Evolutionary conservation across 2,113 vertebrate genomes (phyloP), one percentile per base, ranked within the genome.

Genomic region (Bubalus kerabau): DNA sequence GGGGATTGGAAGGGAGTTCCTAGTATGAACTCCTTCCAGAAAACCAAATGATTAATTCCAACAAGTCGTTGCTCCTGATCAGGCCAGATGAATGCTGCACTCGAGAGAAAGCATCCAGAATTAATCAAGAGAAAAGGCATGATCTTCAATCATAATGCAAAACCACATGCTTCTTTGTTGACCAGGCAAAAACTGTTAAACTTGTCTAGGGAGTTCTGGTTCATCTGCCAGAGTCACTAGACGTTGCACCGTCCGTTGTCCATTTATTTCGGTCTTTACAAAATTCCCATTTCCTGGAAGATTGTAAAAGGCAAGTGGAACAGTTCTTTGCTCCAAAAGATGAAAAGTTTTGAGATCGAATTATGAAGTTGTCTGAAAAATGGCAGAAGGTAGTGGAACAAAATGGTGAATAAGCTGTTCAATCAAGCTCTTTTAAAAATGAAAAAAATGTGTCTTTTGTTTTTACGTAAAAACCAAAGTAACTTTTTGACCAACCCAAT

Each of bases 211-310:
- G 23, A 43, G 71, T 76, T 76, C 21, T 76, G 36, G 43, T 76
- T 76, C 40, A 76, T 43, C 23, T 7, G 40, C 71, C 71, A 76
- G 36, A 76, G 43, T 26, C 71, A 43, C 23, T 43, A 76, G 40
- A 76, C 3, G 0, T 62, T 62, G 28, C 10, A 62, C 26, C 5
- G 1, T 30, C 59, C 12, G 1, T 26, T 14, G 71, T 76, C 40
- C 67, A 74, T 74, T 23, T 76, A 76, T 76, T 43, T 76, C 1
- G 2, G 71, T 76, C 40, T 76, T 76, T 43, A 43, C 40, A 15
- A 26, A 76, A 43, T 76, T 76, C 40, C 71, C 71, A 26, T 76
- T 43, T 40, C 71, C 71, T 76, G 1, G 6, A 76, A 76, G 71
- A 76, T 2, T 76, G 71, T 15, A 76, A 76, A 76, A 26, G 71